These are phyloP conservation scores for Junonia oenone DNA, from an alignment of 2,888 invertebrate genomes.

Conservation along the genomic window DNA sequence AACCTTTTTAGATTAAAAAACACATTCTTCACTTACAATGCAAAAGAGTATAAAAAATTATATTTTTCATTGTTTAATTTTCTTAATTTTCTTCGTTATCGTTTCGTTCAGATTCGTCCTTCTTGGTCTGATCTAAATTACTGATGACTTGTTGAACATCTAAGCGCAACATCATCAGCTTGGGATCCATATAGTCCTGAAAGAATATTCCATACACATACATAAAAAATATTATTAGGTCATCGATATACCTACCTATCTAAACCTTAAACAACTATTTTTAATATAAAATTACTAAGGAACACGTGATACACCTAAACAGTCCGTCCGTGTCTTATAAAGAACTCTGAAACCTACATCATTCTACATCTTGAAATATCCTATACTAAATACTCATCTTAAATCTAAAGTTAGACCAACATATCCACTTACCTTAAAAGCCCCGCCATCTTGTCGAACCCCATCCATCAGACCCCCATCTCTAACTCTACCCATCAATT, in stretches of 20 bases:
- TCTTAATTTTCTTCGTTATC: slow-evolving; percentile 32
- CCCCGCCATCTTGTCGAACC: slow-evolving; percentile 11
- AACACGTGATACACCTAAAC: too few relatives aligned
- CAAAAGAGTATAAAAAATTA: not conserved
- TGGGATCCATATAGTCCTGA: slow-evolving; percentile 71
- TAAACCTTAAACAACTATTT: too few relatives aligned
- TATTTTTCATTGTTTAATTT: not conserved
- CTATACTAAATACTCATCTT: too few relatives aligned
- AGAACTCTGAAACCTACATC: too few relatives aligned
- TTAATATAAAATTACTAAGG: too few relatives aligned
- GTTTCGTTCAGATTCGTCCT: slow-evolving; percentile 39
- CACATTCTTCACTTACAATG: not conserved
- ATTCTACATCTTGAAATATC: too few relatives aligned
- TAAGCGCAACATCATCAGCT: slow-evolving; percentile 68
- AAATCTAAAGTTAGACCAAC: not conserved
- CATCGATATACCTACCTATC: too few relatives aligned
- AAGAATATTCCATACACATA: too few relatives aligned
- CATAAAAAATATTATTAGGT: too few relatives aligned
- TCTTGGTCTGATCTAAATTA: slow-evolving; percentile 55
- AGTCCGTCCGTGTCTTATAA: too few relatives aligned
- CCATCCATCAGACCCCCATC: slow-evolving; percentile 32
- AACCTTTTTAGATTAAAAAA: not conserved
- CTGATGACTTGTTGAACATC: slow-evolving; percentile 68
- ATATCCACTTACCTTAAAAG: slow-evolving; percentile 30
- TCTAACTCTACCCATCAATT: slow-evolving; percentile 48